Evolutionary conservation across 92 coral and sea anemone genomes (phyloP).

Genomic region (Siderastrea radians): DNA sequence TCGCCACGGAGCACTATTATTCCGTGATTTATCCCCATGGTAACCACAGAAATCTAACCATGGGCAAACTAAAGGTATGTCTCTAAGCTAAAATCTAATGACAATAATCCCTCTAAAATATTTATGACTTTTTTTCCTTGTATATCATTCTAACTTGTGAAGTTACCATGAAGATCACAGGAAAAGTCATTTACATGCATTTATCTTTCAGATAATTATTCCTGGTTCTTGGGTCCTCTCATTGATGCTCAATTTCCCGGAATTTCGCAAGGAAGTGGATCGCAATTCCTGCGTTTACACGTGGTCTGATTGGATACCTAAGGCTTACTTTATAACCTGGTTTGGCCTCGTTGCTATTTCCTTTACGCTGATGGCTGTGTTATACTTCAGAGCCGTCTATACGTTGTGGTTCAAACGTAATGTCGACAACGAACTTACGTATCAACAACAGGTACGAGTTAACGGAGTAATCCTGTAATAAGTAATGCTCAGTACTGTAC

Average conservation of each 20-base stretch:
- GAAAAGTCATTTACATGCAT: background rate
- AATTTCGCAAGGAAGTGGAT: slow-evolving; percentile 1
- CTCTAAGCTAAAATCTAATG: too few species aligned
- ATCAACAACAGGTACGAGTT: background rate
- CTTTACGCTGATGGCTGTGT: background rate
- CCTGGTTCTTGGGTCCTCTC: background rate
- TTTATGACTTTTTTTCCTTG: background rate
- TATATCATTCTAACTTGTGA: too few species aligned
- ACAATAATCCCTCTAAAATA: background rate
- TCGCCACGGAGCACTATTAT: background rate
- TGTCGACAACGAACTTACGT: background rate
- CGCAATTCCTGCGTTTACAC: background rate
- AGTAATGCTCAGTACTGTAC: background rate
- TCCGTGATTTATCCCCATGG: background rate
- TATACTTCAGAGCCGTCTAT: background rate
- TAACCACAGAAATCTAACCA: background rate
- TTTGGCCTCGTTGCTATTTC: background rate
- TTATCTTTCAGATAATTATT: background rate
- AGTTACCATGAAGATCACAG: background rate
- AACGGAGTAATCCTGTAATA: background rate
- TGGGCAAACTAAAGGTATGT: background rate
- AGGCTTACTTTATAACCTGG: background rate
- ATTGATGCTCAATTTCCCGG: background rate
- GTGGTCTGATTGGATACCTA: background rate
- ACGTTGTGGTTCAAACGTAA: slow-evolving; percentile 4